Percentiles rank a stretch among this genome's conserved stretches.
Evolutionary conservation across 2,888 invertebrate genomes (phyloP).

Genomic region (Drosophila greeni): DNA sequence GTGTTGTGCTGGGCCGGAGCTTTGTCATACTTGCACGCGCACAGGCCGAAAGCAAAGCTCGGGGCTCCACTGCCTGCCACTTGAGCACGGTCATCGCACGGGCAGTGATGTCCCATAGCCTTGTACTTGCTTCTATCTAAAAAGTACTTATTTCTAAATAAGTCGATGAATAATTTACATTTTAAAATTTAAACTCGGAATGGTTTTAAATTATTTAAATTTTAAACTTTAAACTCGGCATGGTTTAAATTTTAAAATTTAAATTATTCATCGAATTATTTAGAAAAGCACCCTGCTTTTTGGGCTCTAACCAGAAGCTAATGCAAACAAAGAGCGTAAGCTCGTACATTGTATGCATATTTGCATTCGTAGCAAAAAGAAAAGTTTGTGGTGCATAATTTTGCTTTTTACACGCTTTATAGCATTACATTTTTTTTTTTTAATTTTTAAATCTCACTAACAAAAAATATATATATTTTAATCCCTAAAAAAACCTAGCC

Average conservation of each 20-base stretch:
- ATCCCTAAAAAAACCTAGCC: not conserved
- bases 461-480: not conserved
- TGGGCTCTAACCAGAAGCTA: not conserved
- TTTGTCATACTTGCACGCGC: constrained; percentile 62
- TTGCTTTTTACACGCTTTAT: not conserved
- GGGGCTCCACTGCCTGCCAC: constrained; percentile 39
- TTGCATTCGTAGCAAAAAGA: too few species aligned
- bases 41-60: constrained; percentile 56
- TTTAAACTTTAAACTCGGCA: too few species aligned
- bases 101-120: not conserved
- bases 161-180: not conserved
- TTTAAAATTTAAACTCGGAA: not conserved
- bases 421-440: too few species aligned
- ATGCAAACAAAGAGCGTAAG: too few species aligned
- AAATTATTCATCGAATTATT: too few species aligned
- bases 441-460: not conserved
- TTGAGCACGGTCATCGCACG: constrained; percentile 51
- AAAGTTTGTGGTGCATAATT: too few species aligned
- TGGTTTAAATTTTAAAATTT: not conserved
- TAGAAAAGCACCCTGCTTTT: not conserved
- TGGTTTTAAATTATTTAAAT: too few species aligned
- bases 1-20: constrained; percentile 34
- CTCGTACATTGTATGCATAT: too few species aligned
- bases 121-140: not conserved
- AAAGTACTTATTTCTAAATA: not conserved